Evolutionary conservation across 2,113 vertebrate genomes (phyloP).

Genomic region (Sialia sialis): DNA sequence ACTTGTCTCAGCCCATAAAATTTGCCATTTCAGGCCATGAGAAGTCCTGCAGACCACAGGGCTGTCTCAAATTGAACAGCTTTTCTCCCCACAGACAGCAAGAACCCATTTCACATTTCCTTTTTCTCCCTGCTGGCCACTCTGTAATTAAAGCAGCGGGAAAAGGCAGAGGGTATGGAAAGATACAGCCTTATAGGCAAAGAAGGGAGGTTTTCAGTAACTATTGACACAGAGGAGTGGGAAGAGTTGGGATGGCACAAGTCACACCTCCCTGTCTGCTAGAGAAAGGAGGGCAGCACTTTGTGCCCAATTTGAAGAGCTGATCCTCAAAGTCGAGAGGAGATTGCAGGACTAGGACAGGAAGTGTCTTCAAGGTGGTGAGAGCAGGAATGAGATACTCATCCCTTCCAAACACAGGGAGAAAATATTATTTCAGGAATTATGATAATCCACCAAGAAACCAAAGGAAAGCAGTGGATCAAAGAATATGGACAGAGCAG

Average conservation of each 20-base stretch:
- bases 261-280: background rate
- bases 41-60: background rate
- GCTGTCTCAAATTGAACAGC: background rate
- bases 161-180: background rate
- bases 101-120: background rate
- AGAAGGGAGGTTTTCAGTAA: background rate
- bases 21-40: background rate
- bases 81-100: background rate
- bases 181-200: background rate
- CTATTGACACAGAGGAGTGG: background rate
- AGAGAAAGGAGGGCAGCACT: background rate
- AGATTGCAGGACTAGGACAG: background rate
- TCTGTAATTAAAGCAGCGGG: background rate
- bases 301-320: background rate
- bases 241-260: background rate
- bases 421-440: background rate
- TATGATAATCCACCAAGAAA: background rate
- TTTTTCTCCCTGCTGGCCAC: background rate
- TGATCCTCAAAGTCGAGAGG: background rate
- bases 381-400: background rate
- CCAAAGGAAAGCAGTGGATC: background rate
- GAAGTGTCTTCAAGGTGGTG: background rate
- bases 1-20: background rate
- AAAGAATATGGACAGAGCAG: background rate
- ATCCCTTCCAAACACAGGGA: background rate